Evolutionary conservation across 2,113 vertebrate species (phyloP).

Genomic region (Campylorhamphus procurvoides): DNA sequence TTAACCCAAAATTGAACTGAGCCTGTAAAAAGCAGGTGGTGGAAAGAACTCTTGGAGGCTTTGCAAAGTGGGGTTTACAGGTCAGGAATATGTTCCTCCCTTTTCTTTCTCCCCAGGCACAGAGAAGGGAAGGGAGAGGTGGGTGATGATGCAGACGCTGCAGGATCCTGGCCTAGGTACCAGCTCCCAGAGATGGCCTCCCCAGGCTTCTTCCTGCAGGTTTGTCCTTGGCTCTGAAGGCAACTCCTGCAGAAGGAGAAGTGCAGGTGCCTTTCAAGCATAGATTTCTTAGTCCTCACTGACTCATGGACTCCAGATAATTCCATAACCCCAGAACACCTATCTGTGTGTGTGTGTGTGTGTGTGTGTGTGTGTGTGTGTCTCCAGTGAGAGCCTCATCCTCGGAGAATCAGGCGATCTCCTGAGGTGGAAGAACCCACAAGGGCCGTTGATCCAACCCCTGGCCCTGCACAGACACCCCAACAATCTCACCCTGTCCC

Average conservation of each 20-base stretch:
- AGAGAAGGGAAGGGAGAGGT: neutral
- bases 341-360: no score
- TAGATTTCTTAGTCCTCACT: neutral
- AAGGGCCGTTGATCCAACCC: accelerated
- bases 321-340: neutral
- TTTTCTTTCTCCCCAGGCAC: neutral
- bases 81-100: neutral
- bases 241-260: neutral
- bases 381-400: neutral
- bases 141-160: neutral
- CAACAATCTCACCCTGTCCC: neutral
- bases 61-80: neutral
- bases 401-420: accelerated
- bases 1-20: neutral
- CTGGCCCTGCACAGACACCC: neutral
- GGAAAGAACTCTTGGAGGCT: neutral
- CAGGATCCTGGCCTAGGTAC: neutral
- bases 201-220: neutral
- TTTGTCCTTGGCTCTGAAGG: neutral
- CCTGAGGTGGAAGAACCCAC: neutral
- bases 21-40: neutral
- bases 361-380: neutral
- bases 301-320: neutral
- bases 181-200: neutral
- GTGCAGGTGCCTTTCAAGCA: neutral